Conservation (phyloP, 2,797 vertebrate species). For the Diglossa cyanea region DNA sequence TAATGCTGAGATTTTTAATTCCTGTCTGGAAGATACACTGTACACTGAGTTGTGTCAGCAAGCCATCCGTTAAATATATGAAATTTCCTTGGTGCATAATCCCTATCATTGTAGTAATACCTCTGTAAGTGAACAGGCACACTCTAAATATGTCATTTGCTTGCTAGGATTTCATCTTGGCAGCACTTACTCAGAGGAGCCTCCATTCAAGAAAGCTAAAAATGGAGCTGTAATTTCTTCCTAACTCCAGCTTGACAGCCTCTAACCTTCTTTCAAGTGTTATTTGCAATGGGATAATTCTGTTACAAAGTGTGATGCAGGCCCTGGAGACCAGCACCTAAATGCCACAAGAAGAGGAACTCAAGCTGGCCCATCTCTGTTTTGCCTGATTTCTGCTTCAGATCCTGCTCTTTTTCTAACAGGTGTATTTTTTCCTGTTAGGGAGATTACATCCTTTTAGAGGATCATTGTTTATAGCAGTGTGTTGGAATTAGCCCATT, state of each 20-base stretch:
- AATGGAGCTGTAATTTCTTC: background rate
- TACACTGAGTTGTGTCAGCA: background rate
- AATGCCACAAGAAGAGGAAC: background rate
- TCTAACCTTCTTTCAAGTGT: background rate
- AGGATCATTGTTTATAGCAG: background rate
- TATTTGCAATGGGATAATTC: background rate
- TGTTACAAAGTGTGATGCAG: background rate
- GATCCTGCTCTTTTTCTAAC: background rate
- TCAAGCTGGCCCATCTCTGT: background rate
- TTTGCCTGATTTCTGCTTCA: background rate
- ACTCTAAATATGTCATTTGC: background rate
- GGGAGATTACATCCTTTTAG: background rate
- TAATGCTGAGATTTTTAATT: background rate
- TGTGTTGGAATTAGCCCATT: background rate
- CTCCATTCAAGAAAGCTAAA: conserved; percentile 18
- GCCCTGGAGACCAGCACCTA: background rate
- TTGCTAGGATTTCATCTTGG: conserved; percentile 5
- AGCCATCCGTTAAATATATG: background rate
- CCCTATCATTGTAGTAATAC: background rate
- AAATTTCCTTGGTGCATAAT: background rate
- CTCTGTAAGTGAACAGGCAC: background rate
- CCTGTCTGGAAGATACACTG: background rate
- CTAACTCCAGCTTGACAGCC: background rate
- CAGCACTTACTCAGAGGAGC: background rate
- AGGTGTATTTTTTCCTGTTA: background rate